Evolutionary conservation across 2,888 invertebrate species (phyloP).

Genomic region (Diarsia dahlii): DNA sequence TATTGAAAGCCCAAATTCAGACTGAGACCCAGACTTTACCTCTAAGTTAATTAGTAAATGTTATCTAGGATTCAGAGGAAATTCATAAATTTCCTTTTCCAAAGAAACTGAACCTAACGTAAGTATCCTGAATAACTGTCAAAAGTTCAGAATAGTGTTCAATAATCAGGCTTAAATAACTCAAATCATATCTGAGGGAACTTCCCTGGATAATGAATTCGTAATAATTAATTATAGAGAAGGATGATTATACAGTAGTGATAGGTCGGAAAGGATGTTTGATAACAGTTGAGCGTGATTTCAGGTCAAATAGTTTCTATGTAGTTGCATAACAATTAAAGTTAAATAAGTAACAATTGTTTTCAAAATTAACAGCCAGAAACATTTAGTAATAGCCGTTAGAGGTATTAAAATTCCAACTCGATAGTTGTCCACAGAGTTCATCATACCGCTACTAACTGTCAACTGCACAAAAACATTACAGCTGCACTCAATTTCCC

Average conservation of each 20-base stretch:
- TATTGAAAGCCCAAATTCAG: too few species aligned
- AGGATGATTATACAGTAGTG: slow-evolving; percentile 15
- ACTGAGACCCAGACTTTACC: too few species aligned
- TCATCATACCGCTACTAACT: slow-evolving; percentile 57
- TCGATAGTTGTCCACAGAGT: slow-evolving; percentile 22
- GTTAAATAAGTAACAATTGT: too few species aligned
- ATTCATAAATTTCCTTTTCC: not conserved
- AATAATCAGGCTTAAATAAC: not conserved
- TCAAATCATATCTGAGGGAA: not conserved
- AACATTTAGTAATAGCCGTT: not conserved
- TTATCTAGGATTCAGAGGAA: not conserved
- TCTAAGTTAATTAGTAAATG: too few species aligned
- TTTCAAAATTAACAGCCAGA: not conserved
- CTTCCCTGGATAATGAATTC: not conserved
- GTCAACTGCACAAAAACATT: slow-evolving; percentile 57
- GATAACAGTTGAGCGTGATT: slow-evolving; percentile 41
- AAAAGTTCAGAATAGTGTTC: not conserved
- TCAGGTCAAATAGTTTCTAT: slow-evolving; percentile 20
- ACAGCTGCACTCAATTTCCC: slow-evolving; percentile 57
- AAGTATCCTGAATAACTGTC: not conserved
- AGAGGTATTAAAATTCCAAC: not conserved
- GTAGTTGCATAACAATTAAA: slow-evolving; percentile 2
- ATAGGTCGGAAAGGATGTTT: slow-evolving; percentile 35
- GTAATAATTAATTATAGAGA: not conserved
- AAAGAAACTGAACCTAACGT: not conserved